Evolutionary conservation across 2,113 vertebrate genomes (phyloP), one percentile per base, ranked within the genome.

Genomic region (Dascyllus trimaculatus): DNA sequence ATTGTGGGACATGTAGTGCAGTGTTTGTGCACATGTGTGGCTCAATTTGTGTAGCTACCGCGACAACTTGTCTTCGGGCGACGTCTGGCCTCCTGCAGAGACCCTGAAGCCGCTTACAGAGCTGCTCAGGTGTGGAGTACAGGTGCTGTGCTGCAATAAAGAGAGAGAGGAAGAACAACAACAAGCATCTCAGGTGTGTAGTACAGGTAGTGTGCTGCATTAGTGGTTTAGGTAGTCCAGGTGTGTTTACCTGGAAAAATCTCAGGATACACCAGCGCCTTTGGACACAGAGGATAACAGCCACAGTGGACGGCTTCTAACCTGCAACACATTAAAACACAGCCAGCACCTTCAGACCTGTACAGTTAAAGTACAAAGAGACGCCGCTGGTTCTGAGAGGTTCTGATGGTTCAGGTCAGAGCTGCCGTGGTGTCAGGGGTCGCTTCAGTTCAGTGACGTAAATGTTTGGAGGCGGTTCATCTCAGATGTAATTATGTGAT

Each of bases 301-400:
- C 97, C 97, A 40, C 97, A 99, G 85, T 97, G 93, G 0, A 98
- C 97, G 13, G 97, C 97, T 91, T 99, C 98, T 49, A 99, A 88
- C 96, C 98, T 99, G 80, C 75, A 58, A 51, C n/a, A 56, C 11
- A 58, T 1, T 18, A 22, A 21, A 0, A 49, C 51, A 60, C 1
- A n/a, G 0, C 1, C 11, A 19, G n/a, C n/a, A n/a, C n/a, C n/a
- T n/a, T n/a, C n/a, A n/a, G n/a, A n/a, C n/a, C n/a, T n/a, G n/a
- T n/a, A 35, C 1, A 35, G 32, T 35, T 8, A 9, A 9, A 10
- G 32, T 35, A 5, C 9, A 10, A 35, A 9, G 32, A 35, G 32
- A 35, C 9, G 32, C 32, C 0, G 32, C 32, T 35, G 32, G 8
- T 35, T 35, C 32, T 35, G 32, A 35, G 1, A n/a, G 32, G 32